These are phyloP conservation scores for Montifringilla adamsi DNA, from an alignment of 2,113 vertebrate species.

Conservation along the genomic window DNA sequence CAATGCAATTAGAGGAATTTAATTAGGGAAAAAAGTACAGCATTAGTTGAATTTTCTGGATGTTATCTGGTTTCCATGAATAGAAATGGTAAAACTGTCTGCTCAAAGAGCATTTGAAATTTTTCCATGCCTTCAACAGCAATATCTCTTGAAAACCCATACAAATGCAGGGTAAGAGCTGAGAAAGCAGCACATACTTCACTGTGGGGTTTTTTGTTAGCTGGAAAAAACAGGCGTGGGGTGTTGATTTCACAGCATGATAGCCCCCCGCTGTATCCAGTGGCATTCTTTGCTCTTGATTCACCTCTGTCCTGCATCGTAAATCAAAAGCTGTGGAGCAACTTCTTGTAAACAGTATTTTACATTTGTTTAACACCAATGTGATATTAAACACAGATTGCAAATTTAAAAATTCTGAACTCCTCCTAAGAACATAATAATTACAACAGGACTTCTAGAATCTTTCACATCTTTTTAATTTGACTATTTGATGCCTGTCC, in stretches of 20 bases:
- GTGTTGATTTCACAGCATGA: background rate
- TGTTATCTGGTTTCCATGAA: background rate
- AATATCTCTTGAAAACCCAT: background rate
- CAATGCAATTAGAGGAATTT: slow-evolving; percentile 26
- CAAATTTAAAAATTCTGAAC: background rate
- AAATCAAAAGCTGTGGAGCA: background rate
- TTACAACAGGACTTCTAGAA: background rate
- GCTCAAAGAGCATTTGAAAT: background rate
- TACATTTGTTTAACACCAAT: background rate
- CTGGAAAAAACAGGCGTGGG: background rate
- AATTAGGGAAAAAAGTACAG: background rate
- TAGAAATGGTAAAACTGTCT: background rate
- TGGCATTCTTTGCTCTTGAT: background rate
- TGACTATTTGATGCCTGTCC: background rate
- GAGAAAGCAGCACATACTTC: background rate
- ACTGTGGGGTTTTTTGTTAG: background rate
- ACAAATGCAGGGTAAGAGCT: background rate
- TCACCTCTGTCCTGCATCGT: background rate
- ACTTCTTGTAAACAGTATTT: background rate
- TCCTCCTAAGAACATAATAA: background rate
- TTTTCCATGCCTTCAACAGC: background rate
- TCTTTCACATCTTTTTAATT: background rate
- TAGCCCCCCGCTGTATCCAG: background rate
- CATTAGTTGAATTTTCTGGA: background rate
- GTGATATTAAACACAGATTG: background rate